These are phyloP conservation scores for Aurelia sp. DNA, from an alignment of 30 jellyfish, hydroid and myxozoan species.

Conservation along the genomic window DNA sequence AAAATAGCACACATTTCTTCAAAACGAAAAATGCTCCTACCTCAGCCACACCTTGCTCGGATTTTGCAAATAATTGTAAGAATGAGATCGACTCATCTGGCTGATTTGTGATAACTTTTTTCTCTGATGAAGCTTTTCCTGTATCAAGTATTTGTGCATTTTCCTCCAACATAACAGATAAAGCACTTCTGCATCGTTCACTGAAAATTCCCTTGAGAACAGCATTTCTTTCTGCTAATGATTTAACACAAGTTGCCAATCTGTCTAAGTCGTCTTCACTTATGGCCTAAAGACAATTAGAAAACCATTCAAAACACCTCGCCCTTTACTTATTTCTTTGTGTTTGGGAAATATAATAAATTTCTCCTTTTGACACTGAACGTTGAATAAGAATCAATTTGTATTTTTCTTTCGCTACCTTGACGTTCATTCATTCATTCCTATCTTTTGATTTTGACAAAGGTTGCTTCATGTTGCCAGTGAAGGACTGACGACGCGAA, in stretches of 20 bases:
- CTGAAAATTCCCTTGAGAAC: constrained; percentile 74
- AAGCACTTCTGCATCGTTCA: constrained; percentile 84
- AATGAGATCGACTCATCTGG: constrained; percentile 94
- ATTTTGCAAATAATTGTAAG: constrained; percentile 84
- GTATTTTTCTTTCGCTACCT: too few relatives aligned
- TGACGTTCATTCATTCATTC: too few relatives aligned
- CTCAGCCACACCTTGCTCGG: constrained; percentile 90
- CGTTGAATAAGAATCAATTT: too few relatives aligned
- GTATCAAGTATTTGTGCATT: constrained; percentile 73
- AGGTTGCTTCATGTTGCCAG: too few relatives aligned
- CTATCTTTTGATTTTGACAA: too few relatives aligned
- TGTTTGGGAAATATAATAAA: too few relatives aligned
- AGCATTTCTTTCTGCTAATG: constrained; percentile 77
- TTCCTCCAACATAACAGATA: constrained; percentile 91
- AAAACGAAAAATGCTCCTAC: constrained; percentile 3
- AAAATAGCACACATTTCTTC: background rate
- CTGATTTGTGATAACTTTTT: constrained; percentile 57
- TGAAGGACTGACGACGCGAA: too few relatives aligned
- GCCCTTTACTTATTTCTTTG: too few relatives aligned
- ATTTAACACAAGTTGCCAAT: constrained; percentile 92
- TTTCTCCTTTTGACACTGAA: too few relatives aligned
- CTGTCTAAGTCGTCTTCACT: constrained; percentile 93
- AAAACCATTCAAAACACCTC: background rate
- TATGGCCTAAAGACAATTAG: constrained; percentile 55
- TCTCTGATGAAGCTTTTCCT: constrained; percentile 66